Base-by-base conservation (phyloP, 2,797 vertebrate genomes). In the Etheostoma nigrum region DNA sequence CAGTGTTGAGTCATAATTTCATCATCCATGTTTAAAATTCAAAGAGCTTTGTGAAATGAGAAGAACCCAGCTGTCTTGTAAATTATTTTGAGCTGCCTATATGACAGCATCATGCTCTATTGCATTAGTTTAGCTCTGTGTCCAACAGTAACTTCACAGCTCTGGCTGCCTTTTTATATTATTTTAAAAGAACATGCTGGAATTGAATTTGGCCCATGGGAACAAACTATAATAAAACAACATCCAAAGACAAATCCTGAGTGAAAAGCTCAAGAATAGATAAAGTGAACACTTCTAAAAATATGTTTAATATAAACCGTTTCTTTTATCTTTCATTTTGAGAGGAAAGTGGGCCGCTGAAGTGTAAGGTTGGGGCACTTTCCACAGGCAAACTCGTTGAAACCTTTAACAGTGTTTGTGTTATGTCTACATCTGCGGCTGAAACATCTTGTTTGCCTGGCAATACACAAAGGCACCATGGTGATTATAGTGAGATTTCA, bases 1-100 rank as follows among this genome's bases (percentile, higher is more conserved):
- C 23, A 1, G 25, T 9, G 76, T 87, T 84, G 83, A 82, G 70
- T 84, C 83, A 83, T 61, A 21, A 53, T 86, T 86, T 84, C 83
- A 84, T 87, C 86, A 86, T 21, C 74, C 30, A 13, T 53, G 57
- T 79, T 77, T 61, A n/a, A 81, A 66, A 82, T 77, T 72, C 75
- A 69, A 57, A 27, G 54, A 49, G 62, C 49, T 40, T 58, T 62
- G 62, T 57, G 65, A 73, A 72, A 72, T 51, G 27, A 53, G 21
- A 74, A 27, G 60, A 84, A 68, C 42, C 7, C 36, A 11, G 36
- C 64, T 40, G 52, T 30, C 30, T 18, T 62, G 36, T 76, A 61
- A 57, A 74, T 65, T n/a, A 58, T 57, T 52, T 69, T 21, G 52
- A 57, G 49, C 30, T 59, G 47, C 52, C 53, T 48, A 18, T 45